Evolutionary conservation across 2,797 vertebrate species (phyloP), one percentile per base, ranked within the genome.

Genomic region (Hypotaenidia philippensis): DNA sequence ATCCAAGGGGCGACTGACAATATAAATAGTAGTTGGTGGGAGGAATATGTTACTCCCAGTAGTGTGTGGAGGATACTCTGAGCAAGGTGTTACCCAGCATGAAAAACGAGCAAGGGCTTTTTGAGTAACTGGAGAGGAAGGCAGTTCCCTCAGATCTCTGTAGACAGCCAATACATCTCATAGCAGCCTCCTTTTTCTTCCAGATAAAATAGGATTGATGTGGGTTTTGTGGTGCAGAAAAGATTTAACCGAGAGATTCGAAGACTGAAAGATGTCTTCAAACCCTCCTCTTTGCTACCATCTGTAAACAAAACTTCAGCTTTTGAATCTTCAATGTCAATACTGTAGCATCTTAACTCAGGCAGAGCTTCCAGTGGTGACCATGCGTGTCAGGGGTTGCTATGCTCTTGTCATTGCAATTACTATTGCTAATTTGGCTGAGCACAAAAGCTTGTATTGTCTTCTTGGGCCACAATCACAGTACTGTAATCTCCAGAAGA

Each of bases 21-120:
- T 78, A 87, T 83, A 88, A 94, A 89, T 72, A 93, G 87, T n/a
- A 93, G 49, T 11, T 69, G 11, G 90, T 94, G 83, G 91, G 87
- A 96, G 72, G 91, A 95, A 94, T 64, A 87, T 0, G 4, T 87
- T 96, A 89, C 69, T 94, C 69, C 26, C 1, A 6, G 12, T 60
- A 71, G 49, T 34, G 31, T 47, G 55, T 15, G 63, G 27, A 75
- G 45, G 32, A 66, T 77, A 87, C 9, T 10, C 52, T 85, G 32
- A 87, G 56, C 81, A 93, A 97, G 88, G 90, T 72, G 71, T 59
- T 84, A 94, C 52, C 52, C 83, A 57, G 66, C 34, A 41, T 5
- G 52, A 89, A 81, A 89, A 95, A 15, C 38, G 13, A 84, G 29
- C 63, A 91, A 21, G 55, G 57, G 16, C 69, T 95, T 92, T 9